Evolutionary conservation across 23 tunicate species (phyloP), one percentile per base, ranked within the genome.

Genomic region (Botrylloides violaceus): DNA sequence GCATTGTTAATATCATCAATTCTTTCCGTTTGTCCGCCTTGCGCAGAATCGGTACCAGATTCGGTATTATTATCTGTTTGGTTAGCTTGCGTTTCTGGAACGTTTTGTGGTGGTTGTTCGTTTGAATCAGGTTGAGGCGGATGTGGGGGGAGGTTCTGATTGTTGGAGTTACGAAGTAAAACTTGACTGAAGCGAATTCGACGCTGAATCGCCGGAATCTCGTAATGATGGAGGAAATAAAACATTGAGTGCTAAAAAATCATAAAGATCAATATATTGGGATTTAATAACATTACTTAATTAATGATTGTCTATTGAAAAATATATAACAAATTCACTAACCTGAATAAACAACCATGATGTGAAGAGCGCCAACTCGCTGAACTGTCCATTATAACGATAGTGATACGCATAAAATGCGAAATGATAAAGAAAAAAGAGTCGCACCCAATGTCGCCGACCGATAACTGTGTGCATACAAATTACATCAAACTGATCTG

Each of bases 181-280:
- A 68, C 79, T 25, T 66, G 62, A 9, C 86, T n/a, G 2, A 77
- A 36, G 32, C 76, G 39, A 26, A 89, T 78, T 56, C 82, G 90
- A 7, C 84, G 71, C 38, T 83, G 89, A 20, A 89, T 82, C 7
- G 84, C 85, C 34, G 99, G 99, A 28, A 94, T 32, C 65, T 94
- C 99, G 75, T 87, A 94, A 58, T 94, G 99, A 55, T 94, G 99
- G 34, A 82, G 58, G 71, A 94, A 94, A 49, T 87, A 94, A 31
- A 95, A 32, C 99, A 95, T 95, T 0, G 89, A 82, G 38, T 95
- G 99, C 39, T 76, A 77, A 36, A 68, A 68, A 24, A 15, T 9
- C 19, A 2, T 12, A 65, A 65, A 29, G 24, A n/a, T n/a, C n/a
- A n/a, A n/a, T n/a, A n/a, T n/a, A n/a, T n/a, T n/a, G n/a, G n/a